Base-by-base conservation (phyloP, 2,113 vertebrate genomes). In the Rhagologus leucostigma region DNA sequence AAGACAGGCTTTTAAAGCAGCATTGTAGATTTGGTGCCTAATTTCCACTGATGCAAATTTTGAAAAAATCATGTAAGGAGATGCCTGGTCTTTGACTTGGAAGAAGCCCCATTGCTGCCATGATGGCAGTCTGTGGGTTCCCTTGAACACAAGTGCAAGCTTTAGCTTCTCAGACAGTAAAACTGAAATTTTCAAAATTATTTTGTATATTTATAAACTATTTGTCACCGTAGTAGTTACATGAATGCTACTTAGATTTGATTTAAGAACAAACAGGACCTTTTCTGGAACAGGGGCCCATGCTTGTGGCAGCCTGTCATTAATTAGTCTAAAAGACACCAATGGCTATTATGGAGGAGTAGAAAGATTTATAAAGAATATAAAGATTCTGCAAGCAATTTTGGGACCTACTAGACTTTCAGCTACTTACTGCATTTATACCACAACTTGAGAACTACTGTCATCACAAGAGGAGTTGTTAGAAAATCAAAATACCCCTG, bases 241-340 rank as follows among this genome's bases (percentile, higher is more conserved):
- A 33, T 13, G 17, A 82, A 37, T 44, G n/a, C 63, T 74, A 63
- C 21, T 68, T 39, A 32, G 32, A 59, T 82, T 57, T 78, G 32
- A 53, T 74, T 68, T 78, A 71, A 81, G 42, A 93, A 27, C 33
- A 64, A 82, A 68, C 6, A 42, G 37, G 39, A 46, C 23, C 23
- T 76, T 80, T 62, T 52, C 46, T 84, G 67, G 63, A 89, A 44
- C 41, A 33, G 32, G 53, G 26, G 7, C 18, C 60, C 16, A 14
- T 44, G 19, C 57, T 85, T 1, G 0, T 7, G 22, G 55, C 46
- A 64, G n/a, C 10, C 29, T 44, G 2, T 73, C 2, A 0, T 76
- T 95, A 39, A 77, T 52, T 56, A 65, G 55, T 62, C 76, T 86
- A 29, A 88, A 84, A 39, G 12, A 68, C 21, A 90, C 23, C 23